Evolutionary conservation across 2,888 invertebrate genomes (phyloP).

Genomic region (Octonoba sinensis): DNA sequence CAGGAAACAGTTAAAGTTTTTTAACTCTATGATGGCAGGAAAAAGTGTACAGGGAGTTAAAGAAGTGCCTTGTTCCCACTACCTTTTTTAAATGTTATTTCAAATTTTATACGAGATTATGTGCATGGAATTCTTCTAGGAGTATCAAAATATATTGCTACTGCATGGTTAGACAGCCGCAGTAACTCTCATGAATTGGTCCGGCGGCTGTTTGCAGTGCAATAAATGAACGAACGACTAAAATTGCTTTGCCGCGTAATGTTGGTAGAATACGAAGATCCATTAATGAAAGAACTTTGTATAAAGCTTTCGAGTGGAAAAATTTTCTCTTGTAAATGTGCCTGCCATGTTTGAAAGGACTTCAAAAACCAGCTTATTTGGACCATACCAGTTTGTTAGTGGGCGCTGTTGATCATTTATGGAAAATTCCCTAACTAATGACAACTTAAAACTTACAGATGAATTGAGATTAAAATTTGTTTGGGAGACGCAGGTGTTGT

Average conservation of each 20-base stretch:
- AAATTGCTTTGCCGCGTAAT: not conserved
- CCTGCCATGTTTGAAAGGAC: constrained; percentile 2
- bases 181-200: not conserved
- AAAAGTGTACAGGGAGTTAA: not conserved
- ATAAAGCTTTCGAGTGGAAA: not conserved
- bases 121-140: constrained; percentile 4
- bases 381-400: constrained; percentile 3
- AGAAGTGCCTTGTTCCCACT: not conserved
- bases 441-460: not conserved
- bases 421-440: not conserved
- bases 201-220: not conserved
- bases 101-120: not conserved
- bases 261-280: not conserved
- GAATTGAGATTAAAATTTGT: not conserved
- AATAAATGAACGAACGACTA: not conserved
- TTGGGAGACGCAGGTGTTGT: not conserved
- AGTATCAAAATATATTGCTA: not conserved
- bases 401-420: not conserved
- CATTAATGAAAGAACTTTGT: not conserved
- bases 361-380: constrained; percentile 1
- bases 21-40: not conserved
- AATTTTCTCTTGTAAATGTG: not conserved
- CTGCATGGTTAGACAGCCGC: not conserved
- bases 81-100: constrained; percentile 2
- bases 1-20: not conserved